Percentiles rank a stretch among this genome's conserved stretches.
These are phyloP conservation scores for Nymphalis urticae DNA, from an alignment of 2,888 invertebrate species.

Conservation along the genomic window DNA sequence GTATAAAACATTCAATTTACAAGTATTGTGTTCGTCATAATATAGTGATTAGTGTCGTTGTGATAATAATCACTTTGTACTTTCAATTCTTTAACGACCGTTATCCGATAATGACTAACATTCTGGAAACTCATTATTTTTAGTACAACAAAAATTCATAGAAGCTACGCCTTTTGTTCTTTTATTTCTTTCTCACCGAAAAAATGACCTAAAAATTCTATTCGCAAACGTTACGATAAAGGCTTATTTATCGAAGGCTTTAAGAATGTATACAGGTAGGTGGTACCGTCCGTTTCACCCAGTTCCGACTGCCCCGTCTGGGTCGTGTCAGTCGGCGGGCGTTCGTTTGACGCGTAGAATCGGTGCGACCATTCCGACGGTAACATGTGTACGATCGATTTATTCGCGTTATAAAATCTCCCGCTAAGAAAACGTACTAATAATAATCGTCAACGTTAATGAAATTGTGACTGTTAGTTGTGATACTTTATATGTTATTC, in stretches of 20 bases:
- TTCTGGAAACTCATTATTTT: conserved; percentile 26
- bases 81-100: conserved; percentile 17
- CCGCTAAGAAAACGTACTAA: conserved; percentile 30
- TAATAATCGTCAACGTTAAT: conserved; percentile 4
- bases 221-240: not conserved
- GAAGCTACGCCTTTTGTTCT: conserved; percentile 18
- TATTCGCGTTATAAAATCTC: conserved; percentile 36
- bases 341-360: conserved; percentile 11
- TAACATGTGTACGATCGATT: conserved; percentile 44
- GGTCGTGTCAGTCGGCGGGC: conserved; percentile 43
- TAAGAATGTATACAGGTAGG: conserved; percentile 38
- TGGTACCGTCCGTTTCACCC: conserved; percentile 43
- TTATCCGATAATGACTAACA: conserved; percentile 22
- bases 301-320: conserved; percentile 50
- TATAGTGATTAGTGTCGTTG: conserved; percentile 16
- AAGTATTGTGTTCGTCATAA: not conserved
- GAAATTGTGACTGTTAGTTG: conserved; percentile 8
- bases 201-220: conserved; percentile 3
- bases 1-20: not conserved
- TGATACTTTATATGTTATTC: not conserved
- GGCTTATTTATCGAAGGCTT: conserved; percentile 17
- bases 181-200: conserved; percentile 16
- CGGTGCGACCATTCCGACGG: conserved; percentile 38
- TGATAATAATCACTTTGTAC: conserved; percentile 9
- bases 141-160: conserved; percentile 16